phyloP scores from a whole-genome alignment of 2,113 vertebrate species.

The Mirza zaza region DNA sequence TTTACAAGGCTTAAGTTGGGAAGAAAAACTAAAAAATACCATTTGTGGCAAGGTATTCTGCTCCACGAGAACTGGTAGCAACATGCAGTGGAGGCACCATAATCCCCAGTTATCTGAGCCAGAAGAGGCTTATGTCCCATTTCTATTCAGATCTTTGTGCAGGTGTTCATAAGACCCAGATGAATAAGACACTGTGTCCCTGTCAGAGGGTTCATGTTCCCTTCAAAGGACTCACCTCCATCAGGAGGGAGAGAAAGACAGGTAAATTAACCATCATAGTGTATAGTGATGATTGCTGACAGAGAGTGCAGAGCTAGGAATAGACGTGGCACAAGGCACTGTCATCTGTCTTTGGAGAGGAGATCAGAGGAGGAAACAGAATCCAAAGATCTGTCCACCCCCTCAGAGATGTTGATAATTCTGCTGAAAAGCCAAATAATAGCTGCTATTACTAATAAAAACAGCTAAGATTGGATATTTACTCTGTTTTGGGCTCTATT shows the following conservation, averaged over 20 bases:
- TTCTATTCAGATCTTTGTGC: background rate
- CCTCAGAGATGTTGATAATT: background rate
- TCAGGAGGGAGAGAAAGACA: background rate
- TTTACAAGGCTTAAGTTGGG: too few relatives aligned
- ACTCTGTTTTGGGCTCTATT: background rate
- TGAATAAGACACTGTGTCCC: background rate
- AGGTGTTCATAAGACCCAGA: background rate
- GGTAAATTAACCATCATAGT: background rate
- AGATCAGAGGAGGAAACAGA: background rate
- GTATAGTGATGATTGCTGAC: background rate
- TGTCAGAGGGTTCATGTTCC: background rate
- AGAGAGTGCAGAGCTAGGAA: background rate
- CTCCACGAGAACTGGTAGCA: background rate
- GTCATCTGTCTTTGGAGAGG: background rate
- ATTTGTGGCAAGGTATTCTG: background rate
- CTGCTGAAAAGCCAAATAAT: slow-evolving; percentile 13
- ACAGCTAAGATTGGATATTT: background rate
- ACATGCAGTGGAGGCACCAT: background rate
- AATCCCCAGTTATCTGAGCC: background rate
- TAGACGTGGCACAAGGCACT: background rate
- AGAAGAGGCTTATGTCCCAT: background rate
- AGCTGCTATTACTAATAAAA: background rate
- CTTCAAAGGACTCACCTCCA: background rate
- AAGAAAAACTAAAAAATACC: background rate
- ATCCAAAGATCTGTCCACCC: background rate